Evolutionary conservation across 2,113 vertebrate species (phyloP), one percentile per base, ranked within the genome.

Genomic region (Rhea americana): DNA sequence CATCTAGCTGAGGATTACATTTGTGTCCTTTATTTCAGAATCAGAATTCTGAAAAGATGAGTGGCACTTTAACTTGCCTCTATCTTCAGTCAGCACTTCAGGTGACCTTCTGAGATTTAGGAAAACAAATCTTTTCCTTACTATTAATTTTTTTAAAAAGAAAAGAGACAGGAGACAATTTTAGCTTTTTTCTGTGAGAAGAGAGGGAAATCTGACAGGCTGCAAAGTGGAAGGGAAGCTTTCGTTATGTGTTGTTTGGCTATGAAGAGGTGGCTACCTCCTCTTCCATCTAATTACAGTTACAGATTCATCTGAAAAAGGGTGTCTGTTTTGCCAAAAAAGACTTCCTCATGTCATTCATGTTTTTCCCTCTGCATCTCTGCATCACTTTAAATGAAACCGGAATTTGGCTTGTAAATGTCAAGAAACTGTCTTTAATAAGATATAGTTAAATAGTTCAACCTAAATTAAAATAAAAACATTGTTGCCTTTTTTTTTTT

Each of bases 11-110:
- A 45, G n/a, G 13, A 66, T 32, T 28, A 14, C 4, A 1, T 48
- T 35, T 35, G 45, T 37, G 4, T 50, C 14, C 9, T 41, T 73
- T 63, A 37, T 77, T 78, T 68, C 43, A 70, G 7, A 68, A 21
- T 43, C 19, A 80, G 45, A 90, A 72, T 21, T 59, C 53, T 30
- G 28, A 68, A 70, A 89, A 41, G 1, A 2, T 20, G 51, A 85
- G 1, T 0, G 6, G 13, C 10, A 14, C 12, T 78, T 91, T 35
- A 9, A 16, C 5, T 39, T 82, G 4, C 2, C 11, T 24, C 4
- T 59, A 3, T 39, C 32, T 83, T 51, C 43, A 76, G 9, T 80
- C 21, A 61, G 3, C 30, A 48, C 72, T 85, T 76, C 48, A 77
- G 41, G 4, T 47, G 28, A 41, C 37, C 5, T 30, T 78, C 37